These are phyloP conservation scores for Hyperoplus immaculatus DNA, from an alignment of 2,797 vertebrate genomes.

Conservation along the genomic window DNA sequence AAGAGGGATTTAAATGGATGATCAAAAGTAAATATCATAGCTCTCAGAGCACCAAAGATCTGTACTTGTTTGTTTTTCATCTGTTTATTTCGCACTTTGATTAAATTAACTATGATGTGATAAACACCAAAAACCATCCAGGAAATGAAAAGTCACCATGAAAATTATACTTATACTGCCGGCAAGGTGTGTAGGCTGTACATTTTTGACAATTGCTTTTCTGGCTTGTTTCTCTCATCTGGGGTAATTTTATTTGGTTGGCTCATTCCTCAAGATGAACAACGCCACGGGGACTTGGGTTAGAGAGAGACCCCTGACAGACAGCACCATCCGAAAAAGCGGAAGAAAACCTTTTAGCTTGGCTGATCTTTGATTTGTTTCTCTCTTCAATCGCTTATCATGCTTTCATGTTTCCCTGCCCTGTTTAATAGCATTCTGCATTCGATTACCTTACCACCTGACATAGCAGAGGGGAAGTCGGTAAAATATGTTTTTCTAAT, in stretches of 20 bases:
- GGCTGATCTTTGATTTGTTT: constrained; percentile 74
- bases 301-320: constrained; percentile 62
- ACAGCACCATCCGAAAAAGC: constrained; percentile 67
- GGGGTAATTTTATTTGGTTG: constrained; percentile 66
- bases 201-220: constrained; percentile 67
- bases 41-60: constrained; percentile 36
- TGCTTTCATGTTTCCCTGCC: constrained; percentile 58
- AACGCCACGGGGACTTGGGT: constrained; percentile 56
- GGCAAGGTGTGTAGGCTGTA: constrained; percentile 68
- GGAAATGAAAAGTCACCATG: constrained; percentile 68
- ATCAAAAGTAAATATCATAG: constrained; percentile 67
- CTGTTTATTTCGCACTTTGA: constrained; percentile 52
- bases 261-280: constrained; percentile 68
- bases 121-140: constrained; percentile 69
- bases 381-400: constrained; percentile 70
- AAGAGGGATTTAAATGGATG: constrained; percentile 52
- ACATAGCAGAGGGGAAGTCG: constrained; percentile 58
- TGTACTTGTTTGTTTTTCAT: constrained; percentile 57
- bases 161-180: constrained; percentile 56
- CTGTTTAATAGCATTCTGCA: constrained; percentile 62
- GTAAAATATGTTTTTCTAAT: constrained; percentile 70
- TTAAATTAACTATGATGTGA: constrained; percentile 62
- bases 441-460: constrained; percentile 75
- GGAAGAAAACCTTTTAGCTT: constrained; percentile 70
- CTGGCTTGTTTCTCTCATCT: constrained; percentile 56